Evolutionary conservation across 1,140 invertebrate genomes (phyloP).

Genomic region (Zaprionus tsacasi): DNA sequence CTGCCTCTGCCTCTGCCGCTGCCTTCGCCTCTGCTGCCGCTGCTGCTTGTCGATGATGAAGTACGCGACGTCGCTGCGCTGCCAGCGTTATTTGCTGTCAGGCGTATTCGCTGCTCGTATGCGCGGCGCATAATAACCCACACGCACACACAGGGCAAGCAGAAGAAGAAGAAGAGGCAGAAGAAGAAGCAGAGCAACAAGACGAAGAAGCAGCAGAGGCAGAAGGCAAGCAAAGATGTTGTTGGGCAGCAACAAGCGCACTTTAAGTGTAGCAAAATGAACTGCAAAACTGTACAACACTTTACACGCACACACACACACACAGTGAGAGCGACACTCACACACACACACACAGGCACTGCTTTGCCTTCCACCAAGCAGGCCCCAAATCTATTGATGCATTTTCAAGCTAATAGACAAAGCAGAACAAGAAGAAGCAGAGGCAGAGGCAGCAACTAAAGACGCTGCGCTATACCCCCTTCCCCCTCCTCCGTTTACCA

Average conservation of each 20-base stretch:
- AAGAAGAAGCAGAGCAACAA: constrained; percentile 22
- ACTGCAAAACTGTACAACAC: constrained; percentile 77
- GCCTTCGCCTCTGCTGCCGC: background rate
- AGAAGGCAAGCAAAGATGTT: constrained; percentile 15
- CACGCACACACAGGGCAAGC: constrained; percentile 30
- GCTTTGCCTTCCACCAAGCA: constrained; percentile 8
- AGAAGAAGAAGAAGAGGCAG: constrained; percentile 12
- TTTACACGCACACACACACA: constrained; percentile 44
- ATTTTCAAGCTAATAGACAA: constrained; percentile 37
- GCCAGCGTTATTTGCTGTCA: background rate
- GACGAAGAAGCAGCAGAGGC: constrained; percentile 31
- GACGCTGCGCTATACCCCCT: constrained; percentile 2
- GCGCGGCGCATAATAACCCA: constrained; percentile 45
- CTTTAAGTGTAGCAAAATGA: constrained; percentile 77
- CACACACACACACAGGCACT: background rate
- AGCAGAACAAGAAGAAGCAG: constrained; percentile 5
- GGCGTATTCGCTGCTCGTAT: constrained; percentile 23
- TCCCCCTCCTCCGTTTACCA: too few species aligned
- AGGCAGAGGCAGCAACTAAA: background rate
- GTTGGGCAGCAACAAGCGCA: constrained; percentile 66
- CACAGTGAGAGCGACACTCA: too few species aligned
- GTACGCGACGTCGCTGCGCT: constrained; percentile 55
- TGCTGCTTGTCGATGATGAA: constrained; percentile 76
- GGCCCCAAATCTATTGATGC: constrained; percentile 38
- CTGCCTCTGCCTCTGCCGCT: background rate